A percentile compares a stretch with the other conserved stretches of the same genome.
Conservation (phyloP, 1,140 invertebrate species). For the Rhopalosiphum padi region DNA sequence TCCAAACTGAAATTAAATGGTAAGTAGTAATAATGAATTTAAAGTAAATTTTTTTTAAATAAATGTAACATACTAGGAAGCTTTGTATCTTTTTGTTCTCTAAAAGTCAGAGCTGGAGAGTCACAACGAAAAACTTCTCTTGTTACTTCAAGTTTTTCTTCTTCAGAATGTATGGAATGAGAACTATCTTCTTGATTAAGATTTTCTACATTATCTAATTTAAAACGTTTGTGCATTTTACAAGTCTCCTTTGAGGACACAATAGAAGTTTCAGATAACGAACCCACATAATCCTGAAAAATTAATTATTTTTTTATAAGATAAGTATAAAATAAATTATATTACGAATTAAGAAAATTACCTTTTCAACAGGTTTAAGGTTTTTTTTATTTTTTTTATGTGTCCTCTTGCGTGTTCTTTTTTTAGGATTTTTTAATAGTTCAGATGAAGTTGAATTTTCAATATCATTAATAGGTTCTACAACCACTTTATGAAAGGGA, state of each 20-base stretch:
- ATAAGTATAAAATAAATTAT: background rate
- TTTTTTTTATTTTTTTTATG: constrained; percentile 44
- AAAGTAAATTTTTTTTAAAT: background rate
- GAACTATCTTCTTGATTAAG: background rate
- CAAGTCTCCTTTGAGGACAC: background rate
- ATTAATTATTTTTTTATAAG: background rate
- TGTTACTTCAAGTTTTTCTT: background rate
- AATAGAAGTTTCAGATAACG: background rate
- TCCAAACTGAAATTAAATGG: constrained; percentile 19
- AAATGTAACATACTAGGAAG: background rate
- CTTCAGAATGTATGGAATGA: background rate
- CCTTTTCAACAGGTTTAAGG: background rate
- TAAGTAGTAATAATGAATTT: background rate
- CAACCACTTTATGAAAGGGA: background rate
- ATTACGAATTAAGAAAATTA: background rate
- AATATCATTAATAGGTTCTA: background rate
- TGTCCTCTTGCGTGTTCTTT: constrained; percentile 24
- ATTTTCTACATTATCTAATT: constrained; percentile 26
- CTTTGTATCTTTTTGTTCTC: background rate
- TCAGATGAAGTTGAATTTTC: background rate
- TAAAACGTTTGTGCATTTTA: constrained; percentile 41
- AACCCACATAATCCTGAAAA: constrained; percentile 1
- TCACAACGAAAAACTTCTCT: constrained; percentile 21
- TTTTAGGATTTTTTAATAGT: background rate
- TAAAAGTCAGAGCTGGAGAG: background rate